Percentiles rank a stretch among this genome's conserved stretches.
phyloP scores from a whole-genome alignment of 2,888 invertebrate genomes.

The Melanchra persicariae region DNA sequence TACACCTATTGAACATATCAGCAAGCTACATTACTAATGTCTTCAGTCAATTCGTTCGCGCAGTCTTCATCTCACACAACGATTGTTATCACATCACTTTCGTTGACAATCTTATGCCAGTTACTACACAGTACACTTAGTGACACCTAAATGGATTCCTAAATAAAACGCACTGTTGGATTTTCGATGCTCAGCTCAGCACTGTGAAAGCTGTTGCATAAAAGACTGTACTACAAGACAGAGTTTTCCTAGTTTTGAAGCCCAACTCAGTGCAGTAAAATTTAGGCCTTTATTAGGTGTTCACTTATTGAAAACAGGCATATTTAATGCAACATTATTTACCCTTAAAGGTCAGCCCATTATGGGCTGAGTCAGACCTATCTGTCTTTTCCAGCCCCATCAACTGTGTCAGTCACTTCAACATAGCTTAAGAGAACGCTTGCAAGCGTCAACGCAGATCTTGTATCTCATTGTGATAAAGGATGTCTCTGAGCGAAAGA shows the following conservation, averaged over 20 bases:
- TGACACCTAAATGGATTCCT: not conserved
- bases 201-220: not conserved
- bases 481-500: not conserved
- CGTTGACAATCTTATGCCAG: not conserved
- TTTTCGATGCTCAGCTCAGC: not conserved
- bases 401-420: not conserved
- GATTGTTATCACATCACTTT: conserved; percentile 17
- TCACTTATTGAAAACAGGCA: not conserved
- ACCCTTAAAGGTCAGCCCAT: conserved; percentile 29
- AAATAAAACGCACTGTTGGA: not conserved
- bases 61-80: conserved; percentile 53
- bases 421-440: not conserved
- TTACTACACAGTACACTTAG: not conserved
- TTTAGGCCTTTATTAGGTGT: not conserved
- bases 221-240: no score
- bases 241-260: no score
- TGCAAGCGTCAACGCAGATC: not conserved
- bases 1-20: conserved; percentile 21
- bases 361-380: not conserved
- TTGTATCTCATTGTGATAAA: not conserved
- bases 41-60: conserved; percentile 31
- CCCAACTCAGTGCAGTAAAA: not conserved
- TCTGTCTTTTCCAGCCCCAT: not conserved
- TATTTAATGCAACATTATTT: conserved; percentile 18
- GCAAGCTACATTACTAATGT: conserved; percentile 17